Percentiles rank a stretch among this genome's conserved stretches.
phyloP scores from a whole-genome alignment of 2,888 invertebrate species.

The Drosophila stalkeri region DNA sequence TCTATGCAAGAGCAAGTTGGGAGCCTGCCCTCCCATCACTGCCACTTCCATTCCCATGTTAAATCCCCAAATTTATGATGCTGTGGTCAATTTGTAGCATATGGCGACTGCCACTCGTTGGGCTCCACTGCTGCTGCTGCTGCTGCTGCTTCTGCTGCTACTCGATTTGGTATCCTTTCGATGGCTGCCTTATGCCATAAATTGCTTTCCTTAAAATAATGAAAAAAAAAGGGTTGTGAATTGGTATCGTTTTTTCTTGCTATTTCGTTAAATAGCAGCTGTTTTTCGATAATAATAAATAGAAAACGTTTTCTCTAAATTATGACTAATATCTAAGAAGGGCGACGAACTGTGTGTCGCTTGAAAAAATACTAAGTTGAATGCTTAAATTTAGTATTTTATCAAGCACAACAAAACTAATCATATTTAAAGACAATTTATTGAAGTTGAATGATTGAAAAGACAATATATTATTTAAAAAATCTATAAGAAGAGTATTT shows the following conservation, averaged over 20 bases:
- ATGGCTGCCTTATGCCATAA: slow-evolving; percentile 48
- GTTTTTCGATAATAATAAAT: slow-evolving; percentile 10
- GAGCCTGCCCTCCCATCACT: background rate
- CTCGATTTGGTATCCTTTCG: slow-evolving; percentile 33
- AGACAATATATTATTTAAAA: no score
- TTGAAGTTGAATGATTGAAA: no score
- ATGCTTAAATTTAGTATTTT: background rate
- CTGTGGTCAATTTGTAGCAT: slow-evolving; percentile 76
- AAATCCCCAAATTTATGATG: slow-evolving; percentile 77
- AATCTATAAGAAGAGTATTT: no score
- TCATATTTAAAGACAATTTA: no score
- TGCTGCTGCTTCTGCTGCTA: background rate
- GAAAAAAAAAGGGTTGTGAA: slow-evolving; percentile 57
- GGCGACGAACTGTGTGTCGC: background rate
- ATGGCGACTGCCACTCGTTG: slow-evolving; percentile 63
- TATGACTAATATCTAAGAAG: slow-evolving; percentile 3
- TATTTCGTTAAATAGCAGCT: slow-evolving; percentile 25
- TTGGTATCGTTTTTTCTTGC: slow-evolving; percentile 16
- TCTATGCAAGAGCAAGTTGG: slow-evolving; percentile 20
- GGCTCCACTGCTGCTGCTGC: slow-evolving; percentile 28
- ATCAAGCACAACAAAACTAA: no score
- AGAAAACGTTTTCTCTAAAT: background rate
- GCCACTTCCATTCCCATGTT: slow-evolving; percentile 52
- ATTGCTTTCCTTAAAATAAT: slow-evolving; percentile 57
- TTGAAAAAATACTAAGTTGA: no score